Evolutionary conservation across 2,888 invertebrate species (phyloP), one percentile per base, ranked within the genome.

Genomic region (Argynnis bischoffii): DNA sequence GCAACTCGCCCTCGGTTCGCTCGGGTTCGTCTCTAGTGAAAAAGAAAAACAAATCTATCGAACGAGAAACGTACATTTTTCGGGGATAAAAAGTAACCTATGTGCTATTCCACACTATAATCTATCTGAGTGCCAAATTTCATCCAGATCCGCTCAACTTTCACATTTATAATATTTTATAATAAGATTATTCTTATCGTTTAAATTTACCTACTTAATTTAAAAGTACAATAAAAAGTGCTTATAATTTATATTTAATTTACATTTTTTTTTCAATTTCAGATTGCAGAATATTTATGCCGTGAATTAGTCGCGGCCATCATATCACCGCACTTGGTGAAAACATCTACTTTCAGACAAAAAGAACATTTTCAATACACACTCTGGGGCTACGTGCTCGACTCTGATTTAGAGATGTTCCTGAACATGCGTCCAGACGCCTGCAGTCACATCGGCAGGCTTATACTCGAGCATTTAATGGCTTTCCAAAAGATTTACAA

Each of bases 261-360:
- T 18, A 18, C 18, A 18, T 8, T 50, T 13, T n/a, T 51, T 11
- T 16, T 16, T 51, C 13, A 2, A 66, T 72, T 70, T 15, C 76
- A 94, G 94, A 88, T 95, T 59, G 94, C 95, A 2, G 94, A 94
- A 81, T 95, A 95, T 77, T 84, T 96, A 1, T 94, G 95, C 75
- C 92, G 93, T 69, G 95, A 95, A 86, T 93, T 95, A 79, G 93
- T 95, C 35, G 89, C 89, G 48, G 91, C 94, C 0, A 91, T 93
- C 35, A 91, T 92, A 77, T 93, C 93, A 0, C 92, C 93, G 1
- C 93, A 93, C 67, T 78, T 93, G 6, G 82, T 91, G 1, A 89
- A 92, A 74, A 91, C 90, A 2, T 91, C 93, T 0, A 88, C 91
- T 4, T 93, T 93, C 79, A 80, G 90, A 63, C 93, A 93, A 69